Percentiles rank a stretch among this genome's conserved stretches.
phyloP scores from a whole-genome alignment of 2,888 invertebrate species.

The Julus scanicus region DNA sequence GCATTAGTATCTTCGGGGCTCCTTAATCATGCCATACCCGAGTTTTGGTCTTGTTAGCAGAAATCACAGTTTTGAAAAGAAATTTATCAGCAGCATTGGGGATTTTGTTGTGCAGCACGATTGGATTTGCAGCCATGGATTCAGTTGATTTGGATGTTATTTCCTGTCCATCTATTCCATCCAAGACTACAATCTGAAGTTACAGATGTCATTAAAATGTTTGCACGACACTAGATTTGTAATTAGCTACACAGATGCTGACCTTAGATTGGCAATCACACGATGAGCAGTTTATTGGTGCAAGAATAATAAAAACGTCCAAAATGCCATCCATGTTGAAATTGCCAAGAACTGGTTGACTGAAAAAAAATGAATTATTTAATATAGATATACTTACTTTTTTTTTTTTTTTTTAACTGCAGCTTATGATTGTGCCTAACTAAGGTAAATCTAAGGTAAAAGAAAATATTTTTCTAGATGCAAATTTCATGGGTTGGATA shows the following conservation, averaged over 20 bases:
- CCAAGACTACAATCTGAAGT: not conserved
- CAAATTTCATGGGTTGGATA: too few relatives aligned
- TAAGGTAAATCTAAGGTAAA: too few relatives aligned
- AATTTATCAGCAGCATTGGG: not conserved
- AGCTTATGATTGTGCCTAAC: too few relatives aligned
- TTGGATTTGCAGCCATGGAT: not conserved
- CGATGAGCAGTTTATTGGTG: not conserved
- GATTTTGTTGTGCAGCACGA: not conserved
- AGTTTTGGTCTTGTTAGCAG: too few relatives aligned
- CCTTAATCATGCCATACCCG: too few relatives aligned
- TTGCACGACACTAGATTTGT: not conserved
- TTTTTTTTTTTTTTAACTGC: too few relatives aligned
- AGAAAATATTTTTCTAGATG: too few relatives aligned
- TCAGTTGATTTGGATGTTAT: not conserved
- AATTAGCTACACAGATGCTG: not conserved
- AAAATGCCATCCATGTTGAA: not conserved
- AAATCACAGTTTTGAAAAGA: not conserved
- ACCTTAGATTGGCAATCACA: conserved; percentile 10
- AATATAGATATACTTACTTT: too few relatives aligned
- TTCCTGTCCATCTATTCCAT: conserved; percentile 19
- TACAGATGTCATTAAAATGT: not conserved
- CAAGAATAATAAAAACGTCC: not conserved
- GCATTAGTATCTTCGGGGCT: too few relatives aligned
- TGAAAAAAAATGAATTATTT: not conserved
- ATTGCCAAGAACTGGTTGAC: not conserved